Evolutionary conservation across 2,797 vertebrate genomes (phyloP).

Genomic region (Sebastes trivittatus): DNA sequence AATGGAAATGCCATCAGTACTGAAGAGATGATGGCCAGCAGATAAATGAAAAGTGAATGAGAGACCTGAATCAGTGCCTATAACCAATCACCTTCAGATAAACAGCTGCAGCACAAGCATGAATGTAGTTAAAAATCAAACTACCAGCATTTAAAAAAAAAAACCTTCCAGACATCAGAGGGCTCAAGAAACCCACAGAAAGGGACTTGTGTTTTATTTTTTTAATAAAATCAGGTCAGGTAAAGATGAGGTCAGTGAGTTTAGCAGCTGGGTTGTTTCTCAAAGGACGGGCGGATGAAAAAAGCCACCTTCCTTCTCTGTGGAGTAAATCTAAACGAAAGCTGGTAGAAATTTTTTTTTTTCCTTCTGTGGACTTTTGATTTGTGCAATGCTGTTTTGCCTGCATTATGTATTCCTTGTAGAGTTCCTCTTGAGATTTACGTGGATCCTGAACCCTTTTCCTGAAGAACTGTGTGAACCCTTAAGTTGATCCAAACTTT

Average conservation of each 20-base stretch:
- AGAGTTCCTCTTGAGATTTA: slow-evolving; percentile 69
- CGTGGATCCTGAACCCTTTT: slow-evolving; percentile 51
- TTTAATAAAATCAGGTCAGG: slow-evolving; percentile 31
- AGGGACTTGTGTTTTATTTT: slow-evolving; percentile 41
- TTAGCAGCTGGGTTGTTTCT: slow-evolving; percentile 26
- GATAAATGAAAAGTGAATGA: slow-evolving; percentile 7
- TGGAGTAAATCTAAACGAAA: slow-evolving; percentile 56
- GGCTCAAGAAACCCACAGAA: slow-evolving; percentile 48
- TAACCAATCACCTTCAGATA: slow-evolving; percentile 63
- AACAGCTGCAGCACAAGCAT: slow-evolving; percentile 71
- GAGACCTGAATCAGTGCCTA: slow-evolving; percentile 70
- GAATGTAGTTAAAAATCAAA: slow-evolving; percentile 73
- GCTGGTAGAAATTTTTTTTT: slow-evolving; percentile 78
- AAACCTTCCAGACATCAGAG: slow-evolving; percentile 40
- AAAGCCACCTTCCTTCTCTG: slow-evolving; percentile 86
- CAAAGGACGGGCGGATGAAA: slow-evolving; percentile 51
- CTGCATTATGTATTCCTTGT: slow-evolving; percentile 60
- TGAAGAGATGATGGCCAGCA: slow-evolving; percentile 5
- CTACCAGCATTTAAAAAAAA: slow-evolving; percentile 63
- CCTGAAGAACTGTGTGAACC: slow-evolving; percentile 70
- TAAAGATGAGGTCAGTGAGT: slow-evolving; percentile 18
- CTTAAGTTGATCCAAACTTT: slow-evolving; percentile 55
- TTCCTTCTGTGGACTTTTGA: slow-evolving; percentile 64
- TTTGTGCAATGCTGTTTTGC: slow-evolving; percentile 69
- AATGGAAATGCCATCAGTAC: slow-evolving; percentile 8